phyloP scores from a whole-genome alignment of 2,888 invertebrate species.

The Agonopterix heracliana region DNA sequence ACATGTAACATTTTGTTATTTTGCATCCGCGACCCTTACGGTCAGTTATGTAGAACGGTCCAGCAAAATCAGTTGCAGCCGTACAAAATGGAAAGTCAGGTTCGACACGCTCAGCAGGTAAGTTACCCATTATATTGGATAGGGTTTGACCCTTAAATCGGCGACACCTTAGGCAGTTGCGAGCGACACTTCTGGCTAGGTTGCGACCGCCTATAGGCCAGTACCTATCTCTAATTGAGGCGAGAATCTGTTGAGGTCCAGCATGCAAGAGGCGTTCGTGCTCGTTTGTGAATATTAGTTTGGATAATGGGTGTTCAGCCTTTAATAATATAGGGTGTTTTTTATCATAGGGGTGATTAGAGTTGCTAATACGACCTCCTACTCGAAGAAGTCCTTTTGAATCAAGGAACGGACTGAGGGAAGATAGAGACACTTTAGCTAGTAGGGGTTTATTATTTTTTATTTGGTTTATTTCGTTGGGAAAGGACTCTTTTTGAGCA shows the following conservation, averaged over 20 bases:
- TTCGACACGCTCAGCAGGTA: conserved; percentile 5
- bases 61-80: conserved; percentile 5
- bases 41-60: conserved; percentile 8
- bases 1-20: conserved; percentile 13
- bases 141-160: conserved; percentile 5
- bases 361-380: conserved; percentile 11
- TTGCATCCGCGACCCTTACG: too few species aligned
- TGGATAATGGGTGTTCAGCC: conserved; percentile 4
- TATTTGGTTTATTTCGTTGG: neutral
- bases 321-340: conserved; percentile 13
- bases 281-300: conserved; percentile 7
- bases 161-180: conserved; percentile 11
- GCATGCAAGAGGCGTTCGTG: conserved; percentile 10
- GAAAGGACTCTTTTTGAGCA: conserved; percentile 3
- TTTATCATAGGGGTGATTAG: conserved; percentile 6
- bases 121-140: conserved; percentile 12
- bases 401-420: conserved; percentile 10
- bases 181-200: conserved; percentile 8
- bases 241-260: conserved; percentile 12
- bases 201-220: conserved; percentile 14
- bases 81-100: conserved; percentile 10
- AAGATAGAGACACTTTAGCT: conserved; percentile 4
- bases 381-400: conserved; percentile 9
- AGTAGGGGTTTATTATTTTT: conserved; percentile 3
- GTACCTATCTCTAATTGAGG: conserved; percentile 6